Conservation (phyloP, 2,888 invertebrate species). For the Archips xylosteana region DNA sequence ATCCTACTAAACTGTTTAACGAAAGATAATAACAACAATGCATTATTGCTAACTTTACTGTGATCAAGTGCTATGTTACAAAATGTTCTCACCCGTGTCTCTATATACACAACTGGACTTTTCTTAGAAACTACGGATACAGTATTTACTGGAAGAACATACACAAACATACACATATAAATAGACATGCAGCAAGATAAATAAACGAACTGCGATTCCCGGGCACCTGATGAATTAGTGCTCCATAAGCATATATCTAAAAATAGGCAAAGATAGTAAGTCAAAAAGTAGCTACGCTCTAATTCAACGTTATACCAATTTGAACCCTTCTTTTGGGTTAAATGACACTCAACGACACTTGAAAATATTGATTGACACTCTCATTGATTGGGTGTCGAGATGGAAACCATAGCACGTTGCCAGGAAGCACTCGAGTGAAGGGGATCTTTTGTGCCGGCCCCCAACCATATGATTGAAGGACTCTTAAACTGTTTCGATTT, state of each 20-base stretch:
- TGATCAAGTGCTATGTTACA: not conserved
- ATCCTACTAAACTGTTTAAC: too few relatives aligned
- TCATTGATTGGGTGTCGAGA: constrained; percentile 33
- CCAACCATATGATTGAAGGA: constrained; percentile 35
- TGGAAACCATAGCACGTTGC: constrained; percentile 30
- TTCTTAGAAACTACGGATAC: constrained; percentile 3
- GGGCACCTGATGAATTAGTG: too few relatives aligned
- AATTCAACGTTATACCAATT: constrained; percentile 8
- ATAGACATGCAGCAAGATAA: too few relatives aligned
- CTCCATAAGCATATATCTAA: too few relatives aligned
- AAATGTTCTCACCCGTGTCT: constrained; percentile 5
- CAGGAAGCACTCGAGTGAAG: constrained; percentile 31
- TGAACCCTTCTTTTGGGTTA: constrained; percentile 21
- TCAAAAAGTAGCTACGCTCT: not conserved
- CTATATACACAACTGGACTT: constrained; percentile 13
- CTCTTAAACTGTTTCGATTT: constrained; percentile 20
- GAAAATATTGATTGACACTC: constrained; percentile 39
- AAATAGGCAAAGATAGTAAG: too few relatives aligned
- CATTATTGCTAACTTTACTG: not conserved
- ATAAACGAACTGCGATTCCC: too few relatives aligned
- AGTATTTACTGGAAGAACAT: not conserved
- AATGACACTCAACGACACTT: constrained; percentile 29
- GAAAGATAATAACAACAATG: too few relatives aligned
- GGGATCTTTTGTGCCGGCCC: constrained; percentile 31
- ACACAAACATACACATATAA: too few relatives aligned